Base-by-base conservation (phyloP, 2,888 invertebrate species). In the Amphipoea oculea region DNA sequence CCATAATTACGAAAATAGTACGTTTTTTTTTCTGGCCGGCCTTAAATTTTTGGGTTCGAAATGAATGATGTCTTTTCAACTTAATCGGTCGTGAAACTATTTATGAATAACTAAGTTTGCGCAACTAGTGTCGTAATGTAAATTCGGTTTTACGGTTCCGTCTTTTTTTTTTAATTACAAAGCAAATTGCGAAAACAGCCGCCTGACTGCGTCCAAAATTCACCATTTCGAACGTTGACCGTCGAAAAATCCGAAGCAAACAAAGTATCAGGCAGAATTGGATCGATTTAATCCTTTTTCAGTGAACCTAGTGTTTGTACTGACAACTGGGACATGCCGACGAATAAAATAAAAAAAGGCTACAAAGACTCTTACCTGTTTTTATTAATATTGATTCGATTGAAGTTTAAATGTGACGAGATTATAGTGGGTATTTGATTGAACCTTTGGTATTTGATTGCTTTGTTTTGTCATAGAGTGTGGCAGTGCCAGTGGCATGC, bases 251-350 rank as follows among this genome's bases (percentile, higher is more conserved):
- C 84, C 82, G 71, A 78, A 75, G 81, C 80, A 81, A 81, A 83
- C 77, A 79, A 75, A 70, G 79, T 84, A 89, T 86, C 81, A 84
- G 73, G 73, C 79, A 76, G 85, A 89, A 91, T 88, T 83, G 88
- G 90, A 90, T 91, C 89, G 90, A 90, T 91, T 90, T 90, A 91
- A 92, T 91, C 89, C 89, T 89, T 91, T 91, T 91, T 86, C 84
- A 84, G 83, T 83, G 82, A 87, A 86, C 74, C 81, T 83, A 80
- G 86, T 90, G 88, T 90, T 89, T 89, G 88, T 88, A 83, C 78
- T 82, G 82, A 85, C 75, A 84, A 83, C 85, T 42, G 63, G 73
- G 45, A 81, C 83, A 82, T 77, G 65, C 36, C 73, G 62, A 76
- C 84, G 87, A 88, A 90, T 85, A 89, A 87, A 85, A 83, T 77